Base-by-base conservation (phyloP, 2,113 vertebrate species). In the Macheiramphus alcinus region DNA sequence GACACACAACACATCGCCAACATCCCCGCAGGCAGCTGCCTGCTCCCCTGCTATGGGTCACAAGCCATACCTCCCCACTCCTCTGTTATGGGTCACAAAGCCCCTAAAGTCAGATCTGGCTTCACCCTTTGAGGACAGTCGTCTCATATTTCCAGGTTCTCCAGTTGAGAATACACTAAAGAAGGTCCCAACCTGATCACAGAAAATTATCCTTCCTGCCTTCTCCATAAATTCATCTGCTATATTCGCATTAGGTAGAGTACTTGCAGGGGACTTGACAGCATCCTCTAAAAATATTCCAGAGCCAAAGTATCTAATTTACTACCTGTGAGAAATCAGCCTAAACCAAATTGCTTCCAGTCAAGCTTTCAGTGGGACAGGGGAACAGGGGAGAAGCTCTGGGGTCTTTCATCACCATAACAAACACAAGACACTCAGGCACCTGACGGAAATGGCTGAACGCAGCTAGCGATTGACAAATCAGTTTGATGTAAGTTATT, bases 1-100 rank as follows among this genome's bases (percentile, higher is more conserved):
- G 80, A 32, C 58, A 38, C 50, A 16, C 22, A 22, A 18, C 1
- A 5, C 34, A 40, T 27, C 0, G 1, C 15, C 0, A 1, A 38
- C 14, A 19, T 3, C 18, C 21, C 80, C 36, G 26, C 50, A 16
- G 36, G 40, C 40, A 74, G 38, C 58, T 36, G 81, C 13, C 81
- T 11, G 43, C 32, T 32, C 22, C 43, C 42, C 23, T 0, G 10
- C 52, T 10, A 9, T 3, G 2, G 27, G 68, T 50, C 86, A 74
- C 59, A 31, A 36, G 43, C 67, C 48, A 23, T 16, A 23, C 18
- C 23, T 38, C 48, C 67, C 75, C 4, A 10, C 38, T 34, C 18
- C 45, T 31, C 27, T 3, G 11, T 50, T 21, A 17, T 15, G 15
- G 23, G 27, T 15, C 43, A 66, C 21, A 32, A 70, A 86, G 50